Evolutionary conservation across 2,113 vertebrate species (phyloP).

Genomic region (Salvelinus alpinus): DNA sequence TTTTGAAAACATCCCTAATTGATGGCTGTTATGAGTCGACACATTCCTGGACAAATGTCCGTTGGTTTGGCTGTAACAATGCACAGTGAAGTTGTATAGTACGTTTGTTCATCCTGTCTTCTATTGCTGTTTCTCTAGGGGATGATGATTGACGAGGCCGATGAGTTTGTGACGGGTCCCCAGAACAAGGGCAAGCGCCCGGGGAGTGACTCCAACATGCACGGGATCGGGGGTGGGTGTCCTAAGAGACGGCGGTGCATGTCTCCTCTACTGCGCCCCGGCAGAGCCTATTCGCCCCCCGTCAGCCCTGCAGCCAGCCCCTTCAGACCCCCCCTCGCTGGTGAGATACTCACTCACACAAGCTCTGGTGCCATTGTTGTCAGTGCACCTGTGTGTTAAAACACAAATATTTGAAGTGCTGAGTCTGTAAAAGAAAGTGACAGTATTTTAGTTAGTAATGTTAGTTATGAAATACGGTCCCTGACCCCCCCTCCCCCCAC

Average conservation of each 20-base stretch:
- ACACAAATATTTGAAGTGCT: too few relatives aligned
- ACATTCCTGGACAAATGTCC: too few relatives aligned
- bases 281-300: slow-evolving; percentile 80
- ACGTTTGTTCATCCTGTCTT: not conserved
- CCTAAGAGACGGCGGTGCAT: slow-evolving; percentile 90
- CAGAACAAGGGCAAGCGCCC: slow-evolving; percentile 90
- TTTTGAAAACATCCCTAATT: too few relatives aligned
- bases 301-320: slow-evolving; percentile 66
- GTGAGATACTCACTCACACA: not conserved
- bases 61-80: too few relatives aligned
- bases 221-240: slow-evolving; percentile 71
- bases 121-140: slow-evolving; percentile 67
- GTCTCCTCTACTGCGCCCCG: slow-evolving; percentile 81
- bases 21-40: too few relatives aligned
- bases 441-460: too few relatives aligned
- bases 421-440: too few relatives aligned
- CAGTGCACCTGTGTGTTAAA: too few relatives aligned
- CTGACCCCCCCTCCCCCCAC: too few relatives aligned
- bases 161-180: slow-evolving; percentile 91
- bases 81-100: too few relatives aligned
- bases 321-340: slow-evolving; percentile 32
- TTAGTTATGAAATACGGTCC: too few relatives aligned
- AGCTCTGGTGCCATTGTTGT: too few relatives aligned
- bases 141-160: slow-evolving; percentile 99
- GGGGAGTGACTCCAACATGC: slow-evolving; percentile 77